Percentiles rank a stretch among this genome's conserved stretches.
These are phyloP conservation scores for Ophioninae sp. DNA, from an alignment of 2,888 invertebrate species.

Conservation along the genomic window DNA sequence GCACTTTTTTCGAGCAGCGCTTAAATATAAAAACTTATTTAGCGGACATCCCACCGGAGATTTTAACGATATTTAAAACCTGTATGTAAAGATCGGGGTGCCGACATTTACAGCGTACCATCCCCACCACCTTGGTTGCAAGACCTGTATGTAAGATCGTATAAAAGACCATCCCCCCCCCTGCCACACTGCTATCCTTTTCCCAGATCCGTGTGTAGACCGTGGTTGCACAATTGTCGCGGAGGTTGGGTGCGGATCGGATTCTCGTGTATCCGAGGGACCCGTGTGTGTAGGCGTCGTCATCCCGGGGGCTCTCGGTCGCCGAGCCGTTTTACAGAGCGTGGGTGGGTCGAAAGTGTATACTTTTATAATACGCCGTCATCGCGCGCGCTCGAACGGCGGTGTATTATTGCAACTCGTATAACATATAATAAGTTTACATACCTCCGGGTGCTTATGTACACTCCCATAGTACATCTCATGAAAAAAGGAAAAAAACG, in stretches of 20 bases:
- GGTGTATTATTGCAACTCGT: not conserved
- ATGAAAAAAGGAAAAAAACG: not conserved
- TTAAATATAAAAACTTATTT: too few species aligned
- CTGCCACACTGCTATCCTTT: too few species aligned
- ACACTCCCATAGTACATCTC: not conserved
- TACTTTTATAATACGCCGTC: not conserved
- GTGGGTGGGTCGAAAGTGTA: not conserved
- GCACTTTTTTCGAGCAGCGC: too few species aligned
- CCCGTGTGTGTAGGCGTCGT: not conserved
- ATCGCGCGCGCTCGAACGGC: not conserved
- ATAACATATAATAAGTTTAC: not conserved
- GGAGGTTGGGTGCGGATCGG: not conserved
- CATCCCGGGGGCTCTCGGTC: not conserved
- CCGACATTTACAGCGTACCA: too few species aligned
- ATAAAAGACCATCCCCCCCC: too few species aligned
- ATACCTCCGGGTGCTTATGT: not conserved
- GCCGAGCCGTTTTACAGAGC: not conserved
- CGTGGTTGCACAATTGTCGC: not conserved
- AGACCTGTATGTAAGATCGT: too few species aligned
- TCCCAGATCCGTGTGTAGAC: too few species aligned
- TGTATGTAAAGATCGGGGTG: too few species aligned
- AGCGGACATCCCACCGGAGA: too few species aligned
- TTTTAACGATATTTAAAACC: too few species aligned
- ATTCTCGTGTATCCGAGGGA: too few species aligned
- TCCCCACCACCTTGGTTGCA: too few species aligned